Percentiles rank a stretch among this genome's conserved stretches.
These are phyloP conservation scores for Tangachromis dhanisi DNA, from an alignment of 2,113 vertebrate genomes.

Conservation along the genomic window DNA sequence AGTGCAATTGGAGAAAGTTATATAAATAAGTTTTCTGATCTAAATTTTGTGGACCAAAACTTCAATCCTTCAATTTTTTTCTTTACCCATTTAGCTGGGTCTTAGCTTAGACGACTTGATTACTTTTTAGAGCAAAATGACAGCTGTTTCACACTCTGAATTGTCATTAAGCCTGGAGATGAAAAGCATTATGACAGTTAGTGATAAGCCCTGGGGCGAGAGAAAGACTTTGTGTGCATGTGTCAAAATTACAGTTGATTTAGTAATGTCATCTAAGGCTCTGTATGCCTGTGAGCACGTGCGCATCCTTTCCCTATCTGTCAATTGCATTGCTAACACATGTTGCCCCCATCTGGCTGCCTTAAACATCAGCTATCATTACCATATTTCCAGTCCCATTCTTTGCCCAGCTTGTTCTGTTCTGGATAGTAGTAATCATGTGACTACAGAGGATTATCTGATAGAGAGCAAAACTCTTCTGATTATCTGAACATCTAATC, in stretches of 20 bases:
- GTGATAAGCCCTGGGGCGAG: background rate
- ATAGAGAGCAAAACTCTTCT: background rate
- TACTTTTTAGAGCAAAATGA: background rate
- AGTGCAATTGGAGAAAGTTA: background rate
- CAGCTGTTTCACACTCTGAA: slow-evolving; percentile 22
- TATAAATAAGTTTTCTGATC: background rate
- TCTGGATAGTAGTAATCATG: background rate
- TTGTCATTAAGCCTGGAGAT: slow-evolving; percentile 3
- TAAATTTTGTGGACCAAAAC: background rate
- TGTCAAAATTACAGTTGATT: background rate
- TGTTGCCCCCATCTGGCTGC: background rate
- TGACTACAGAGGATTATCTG: background rate
- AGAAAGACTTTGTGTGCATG: background rate
- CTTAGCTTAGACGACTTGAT: background rate
- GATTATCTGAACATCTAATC: background rate
- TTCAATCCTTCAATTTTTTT: background rate
- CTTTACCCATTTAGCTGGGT: background rate
- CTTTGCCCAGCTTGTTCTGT: background rate
- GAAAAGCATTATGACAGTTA: slow-evolving; percentile 18
- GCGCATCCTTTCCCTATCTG: background rate
- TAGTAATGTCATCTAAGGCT: background rate
- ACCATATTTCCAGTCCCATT: background rate
- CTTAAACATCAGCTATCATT: background rate
- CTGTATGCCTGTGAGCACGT: background rate
- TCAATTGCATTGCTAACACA: background rate